Percentiles rank a stretch among this genome's conserved stretches.
Evolutionary conservation across 2,888 invertebrate genomes (phyloP).

Genomic region (Uloborus plumipes): DNA sequence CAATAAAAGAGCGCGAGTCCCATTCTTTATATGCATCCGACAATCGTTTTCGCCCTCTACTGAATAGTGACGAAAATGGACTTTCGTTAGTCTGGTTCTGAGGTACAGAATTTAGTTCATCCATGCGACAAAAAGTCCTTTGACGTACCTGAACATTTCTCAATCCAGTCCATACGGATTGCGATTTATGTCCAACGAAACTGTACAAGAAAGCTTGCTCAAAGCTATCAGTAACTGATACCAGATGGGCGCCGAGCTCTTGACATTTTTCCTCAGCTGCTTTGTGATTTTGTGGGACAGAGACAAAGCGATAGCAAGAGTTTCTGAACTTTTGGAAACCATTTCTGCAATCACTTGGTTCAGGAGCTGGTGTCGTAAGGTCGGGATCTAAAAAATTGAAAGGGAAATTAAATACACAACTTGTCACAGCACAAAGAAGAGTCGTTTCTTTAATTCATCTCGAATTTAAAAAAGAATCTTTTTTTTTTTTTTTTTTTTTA

Average conservation of each 20-base stretch:
- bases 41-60: too few species aligned
- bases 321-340: slow-evolving; percentile 17
- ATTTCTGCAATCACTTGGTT: slow-evolving; percentile 28
- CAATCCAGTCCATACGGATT: slow-evolving; percentile 36
- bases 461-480: too few species aligned
- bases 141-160: slow-evolving; percentile 22
- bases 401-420: too few species aligned
- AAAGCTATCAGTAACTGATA: slow-evolving; percentile 34
- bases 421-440: too few species aligned
- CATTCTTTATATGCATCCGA: too few species aligned
- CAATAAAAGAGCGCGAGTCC: too few species aligned
- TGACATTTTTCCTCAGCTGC: slow-evolving; percentile 37
- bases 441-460: too few species aligned
- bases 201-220: slow-evolving; percentile 51
- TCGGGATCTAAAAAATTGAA: slow-evolving; percentile 19
- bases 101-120: too few species aligned
- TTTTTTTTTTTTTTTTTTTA: too few species aligned
- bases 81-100: too few species aligned
- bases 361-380: slow-evolving; percentile 10
- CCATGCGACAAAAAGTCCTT: too few species aligned
- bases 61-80: too few species aligned
- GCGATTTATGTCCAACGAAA: slow-evolving; percentile 2
- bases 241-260: slow-evolving; percentile 33
- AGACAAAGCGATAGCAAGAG: slow-evolving; percentile 31
- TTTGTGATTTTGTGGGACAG: slow-evolving; percentile 24